phyloP scores from a whole-genome alignment of 2,888 invertebrate species.

The Rotaria magnacalcarata region DNA sequence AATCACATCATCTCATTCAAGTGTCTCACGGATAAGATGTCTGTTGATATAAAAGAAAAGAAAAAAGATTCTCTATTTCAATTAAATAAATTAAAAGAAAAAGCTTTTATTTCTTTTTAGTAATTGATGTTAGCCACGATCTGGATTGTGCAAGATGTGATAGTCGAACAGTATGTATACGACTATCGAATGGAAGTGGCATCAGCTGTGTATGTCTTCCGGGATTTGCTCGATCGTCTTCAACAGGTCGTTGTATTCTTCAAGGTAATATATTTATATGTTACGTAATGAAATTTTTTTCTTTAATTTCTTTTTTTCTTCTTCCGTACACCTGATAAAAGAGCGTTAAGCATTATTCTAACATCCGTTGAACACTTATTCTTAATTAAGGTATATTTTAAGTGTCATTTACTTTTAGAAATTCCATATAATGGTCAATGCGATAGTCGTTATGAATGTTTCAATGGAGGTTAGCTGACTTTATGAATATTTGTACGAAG shows the following conservation, averaged over 20 bases:
- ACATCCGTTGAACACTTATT: background rate
- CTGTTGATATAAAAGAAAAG: background rate
- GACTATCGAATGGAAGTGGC: background rate
- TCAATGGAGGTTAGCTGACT: background rate
- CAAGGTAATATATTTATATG: background rate
- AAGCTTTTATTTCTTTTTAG: background rate
- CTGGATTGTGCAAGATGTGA: constrained; percentile 24
- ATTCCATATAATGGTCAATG: background rate
- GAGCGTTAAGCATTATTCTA: background rate
- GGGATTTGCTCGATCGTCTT: background rate
- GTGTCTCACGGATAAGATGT: constrained; percentile 10
- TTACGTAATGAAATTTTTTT: background rate
- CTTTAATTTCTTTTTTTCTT: no score
- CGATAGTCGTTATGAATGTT: constrained; percentile 29
- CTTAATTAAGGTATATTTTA: background rate
- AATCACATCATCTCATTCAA: background rate
- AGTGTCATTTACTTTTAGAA: background rate
- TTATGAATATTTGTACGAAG: background rate
- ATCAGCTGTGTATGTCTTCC: constrained; percentile 23
- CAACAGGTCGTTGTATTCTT: constrained; percentile 31
- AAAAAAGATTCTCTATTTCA: background rate
- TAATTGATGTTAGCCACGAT: background rate
- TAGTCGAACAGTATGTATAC: background rate
- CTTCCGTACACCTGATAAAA: background rate
- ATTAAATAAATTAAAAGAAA: background rate